Evolutionary conservation across 1,140 invertebrate species (phyloP).

Genomic region (Cydia amplana): DNA sequence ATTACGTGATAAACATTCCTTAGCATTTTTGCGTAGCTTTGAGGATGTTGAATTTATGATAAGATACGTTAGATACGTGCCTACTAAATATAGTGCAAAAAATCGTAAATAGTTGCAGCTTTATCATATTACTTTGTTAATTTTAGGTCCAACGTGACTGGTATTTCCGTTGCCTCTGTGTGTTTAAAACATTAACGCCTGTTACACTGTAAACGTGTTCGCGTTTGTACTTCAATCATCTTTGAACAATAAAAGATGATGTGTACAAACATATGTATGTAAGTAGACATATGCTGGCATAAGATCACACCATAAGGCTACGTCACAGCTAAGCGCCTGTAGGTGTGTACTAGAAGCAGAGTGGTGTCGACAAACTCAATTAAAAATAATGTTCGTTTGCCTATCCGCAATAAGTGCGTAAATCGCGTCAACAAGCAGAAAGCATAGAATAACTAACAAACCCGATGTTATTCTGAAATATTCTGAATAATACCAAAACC

Average conservation of each 20-base stretch:
- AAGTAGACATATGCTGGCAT: not conserved
- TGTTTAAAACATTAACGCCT: slow-evolving; percentile 2
- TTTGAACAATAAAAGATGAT: not conserved
- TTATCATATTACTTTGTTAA: too few species aligned
- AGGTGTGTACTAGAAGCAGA: too few species aligned
- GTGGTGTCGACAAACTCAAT: too few species aligned
- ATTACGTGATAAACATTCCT: slow-evolving; percentile 3
- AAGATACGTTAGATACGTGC: not conserved
- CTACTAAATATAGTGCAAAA: not conserved
- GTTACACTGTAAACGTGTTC: not conserved
- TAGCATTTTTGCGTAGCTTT: slow-evolving; percentile 1
- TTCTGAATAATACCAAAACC: too few species aligned
- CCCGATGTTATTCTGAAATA: too few species aligned
- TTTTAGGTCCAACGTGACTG: not conserved
- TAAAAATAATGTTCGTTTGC: too few species aligned
- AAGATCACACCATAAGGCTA: not conserved
- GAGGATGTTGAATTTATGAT: not conserved
- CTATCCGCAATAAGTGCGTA: too few species aligned
- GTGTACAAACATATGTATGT: not conserved
- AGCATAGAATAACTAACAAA: too few species aligned
- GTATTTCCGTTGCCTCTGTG: slow-evolving; percentile 1
- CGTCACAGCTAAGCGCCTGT: not conserved
- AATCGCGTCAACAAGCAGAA: too few species aligned
- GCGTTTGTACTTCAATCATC: not conserved
- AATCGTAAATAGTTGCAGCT: not conserved